phyloP scores from a whole-genome alignment of 2,113 vertebrate species.

The human region DNA sequence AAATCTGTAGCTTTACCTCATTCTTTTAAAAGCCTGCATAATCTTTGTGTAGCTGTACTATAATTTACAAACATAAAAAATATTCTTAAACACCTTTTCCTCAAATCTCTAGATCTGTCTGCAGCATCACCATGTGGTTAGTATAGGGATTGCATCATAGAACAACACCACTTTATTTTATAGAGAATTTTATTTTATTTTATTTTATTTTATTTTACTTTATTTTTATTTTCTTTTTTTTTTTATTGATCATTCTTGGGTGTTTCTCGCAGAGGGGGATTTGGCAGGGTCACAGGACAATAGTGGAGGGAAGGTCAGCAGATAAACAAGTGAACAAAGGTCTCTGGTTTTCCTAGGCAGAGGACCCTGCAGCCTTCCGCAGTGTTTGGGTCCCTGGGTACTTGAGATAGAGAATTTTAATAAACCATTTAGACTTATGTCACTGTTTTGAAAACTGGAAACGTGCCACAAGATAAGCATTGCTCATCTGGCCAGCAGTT shows the following conservation, averaged over 20 bases:
- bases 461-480: neutral
- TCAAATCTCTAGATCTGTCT: neutral
- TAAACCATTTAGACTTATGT: neutral
- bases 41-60: neutral
- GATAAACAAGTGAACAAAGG: no score
- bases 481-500: neutral
- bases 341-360: no score
- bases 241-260: no score
- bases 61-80: constrained; percentile 23
- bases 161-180: neutral
- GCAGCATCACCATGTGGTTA: constrained; percentile 41
- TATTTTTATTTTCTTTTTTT: no score
- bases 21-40: constrained; percentile 12
- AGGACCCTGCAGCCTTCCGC: no score
- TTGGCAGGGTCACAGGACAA: no score
- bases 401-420: neutral
- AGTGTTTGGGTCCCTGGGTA: no score
- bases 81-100: neutral
- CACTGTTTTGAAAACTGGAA: neutral
- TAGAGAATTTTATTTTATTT: constrained; percentile 20
- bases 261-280: no score
- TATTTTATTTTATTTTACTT: no score
- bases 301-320: no score
- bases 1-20: constrained; percentile 19
- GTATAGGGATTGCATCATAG: neutral